These are phyloP conservation scores for Bubo scandiacus DNA, from an alignment of 2,113 vertebrate species.

Conservation along the genomic window DNA sequence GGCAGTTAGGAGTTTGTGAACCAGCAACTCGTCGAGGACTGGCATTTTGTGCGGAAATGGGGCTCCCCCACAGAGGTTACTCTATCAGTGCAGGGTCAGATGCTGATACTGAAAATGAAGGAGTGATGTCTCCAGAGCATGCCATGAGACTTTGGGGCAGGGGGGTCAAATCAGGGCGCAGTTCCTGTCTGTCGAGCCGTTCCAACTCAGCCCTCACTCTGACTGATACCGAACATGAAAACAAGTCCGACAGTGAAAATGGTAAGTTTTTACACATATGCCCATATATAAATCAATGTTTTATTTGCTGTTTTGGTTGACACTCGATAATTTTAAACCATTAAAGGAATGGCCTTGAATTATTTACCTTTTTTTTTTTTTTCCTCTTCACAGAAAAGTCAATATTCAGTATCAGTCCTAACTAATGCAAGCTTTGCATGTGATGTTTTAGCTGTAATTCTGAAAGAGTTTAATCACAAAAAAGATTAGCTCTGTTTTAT, in stretches of 20 bases:
- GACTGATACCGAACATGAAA: conserved; percentile 96
- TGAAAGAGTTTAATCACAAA: conserved; percentile 17
- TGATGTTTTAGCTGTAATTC: conserved; percentile 15
- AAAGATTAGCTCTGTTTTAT: conserved; percentile 43
- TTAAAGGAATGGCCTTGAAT: conserved; percentile 32
- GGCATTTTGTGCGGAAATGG: conserved; percentile 95
- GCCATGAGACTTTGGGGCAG: conserved; percentile 94
- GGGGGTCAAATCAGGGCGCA: conserved; percentile 91
- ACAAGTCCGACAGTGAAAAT: conserved; percentile 95
- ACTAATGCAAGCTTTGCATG: background rate
- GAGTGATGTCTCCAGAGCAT: conserved; percentile 93
- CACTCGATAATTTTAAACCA: background rate
- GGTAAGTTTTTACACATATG: conserved; percentile 81
- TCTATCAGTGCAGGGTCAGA: conserved; percentile 88
- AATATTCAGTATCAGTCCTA: conserved; percentile 1
- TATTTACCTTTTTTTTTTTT: background rate
- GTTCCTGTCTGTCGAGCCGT: conserved; percentile 94
- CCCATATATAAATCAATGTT: background rate
- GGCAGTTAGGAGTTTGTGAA: conserved; percentile 97
- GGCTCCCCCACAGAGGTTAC: conserved; percentile 94
- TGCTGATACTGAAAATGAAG: conserved; percentile 89
- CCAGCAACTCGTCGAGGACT: conserved; percentile 90
- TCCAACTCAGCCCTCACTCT: conserved; percentile 98
- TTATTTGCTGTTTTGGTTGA: conserved; percentile 19
- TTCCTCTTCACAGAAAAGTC: background rate